Conservation (phyloP, 2,113 vertebrate species). For the Campylorhamphus procurvoides region DNA sequence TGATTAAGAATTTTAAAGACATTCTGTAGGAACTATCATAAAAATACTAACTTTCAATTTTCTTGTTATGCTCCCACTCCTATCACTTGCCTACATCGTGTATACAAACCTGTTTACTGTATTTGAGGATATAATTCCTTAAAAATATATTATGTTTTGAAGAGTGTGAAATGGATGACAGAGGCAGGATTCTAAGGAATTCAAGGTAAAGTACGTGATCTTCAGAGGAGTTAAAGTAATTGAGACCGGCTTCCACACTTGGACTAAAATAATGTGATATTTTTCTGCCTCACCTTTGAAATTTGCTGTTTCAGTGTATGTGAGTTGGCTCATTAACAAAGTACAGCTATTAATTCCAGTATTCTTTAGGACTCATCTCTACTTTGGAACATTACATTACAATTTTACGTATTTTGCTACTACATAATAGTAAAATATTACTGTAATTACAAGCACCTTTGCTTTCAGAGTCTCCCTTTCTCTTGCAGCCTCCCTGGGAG, state of each 20-base stretch:
- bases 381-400: slow-evolving; percentile 21
- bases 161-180: background rate
- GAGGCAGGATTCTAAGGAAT: background rate
- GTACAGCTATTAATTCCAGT: slow-evolving; percentile 47
- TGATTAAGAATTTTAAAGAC: slow-evolving; percentile 55
- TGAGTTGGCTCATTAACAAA: slow-evolving; percentile 15
- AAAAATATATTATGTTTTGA: background rate
- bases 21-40: background rate
- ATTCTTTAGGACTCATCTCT: slow-evolving; percentile 28
- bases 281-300: background rate
- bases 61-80: background rate
- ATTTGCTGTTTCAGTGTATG: background rate
- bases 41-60: slow-evolving; percentile 18
- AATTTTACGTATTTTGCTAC: slow-evolving; percentile 65
- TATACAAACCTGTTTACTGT: background rate
- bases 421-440: slow-evolving; percentile 59
- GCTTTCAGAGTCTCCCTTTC: slow-evolving; percentile 39
- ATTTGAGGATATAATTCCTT: background rate
- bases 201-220: background rate
- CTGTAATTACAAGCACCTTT: slow-evolving; percentile 66
- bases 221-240: slow-evolving; percentile 12
- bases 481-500: slow-evolving; percentile 41
- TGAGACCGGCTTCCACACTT: background rate
- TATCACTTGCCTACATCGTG: background rate
- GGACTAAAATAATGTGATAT: background rate